phyloP scores from a whole-genome alignment of 2,888 invertebrate genomes.

The Limulus polyphemus region DNA sequence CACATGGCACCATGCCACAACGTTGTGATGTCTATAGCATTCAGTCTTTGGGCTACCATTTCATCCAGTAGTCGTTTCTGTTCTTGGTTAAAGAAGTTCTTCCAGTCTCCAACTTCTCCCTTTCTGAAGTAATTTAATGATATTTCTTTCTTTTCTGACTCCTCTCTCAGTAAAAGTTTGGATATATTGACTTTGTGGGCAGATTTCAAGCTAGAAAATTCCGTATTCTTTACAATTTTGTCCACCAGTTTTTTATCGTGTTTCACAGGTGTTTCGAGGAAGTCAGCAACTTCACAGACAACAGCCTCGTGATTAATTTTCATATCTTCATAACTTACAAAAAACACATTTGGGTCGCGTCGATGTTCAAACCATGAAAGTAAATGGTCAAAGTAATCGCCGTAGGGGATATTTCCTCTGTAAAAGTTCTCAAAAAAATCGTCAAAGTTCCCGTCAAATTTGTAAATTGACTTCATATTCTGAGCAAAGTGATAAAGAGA shows the following conservation, averaged over 20 bases:
- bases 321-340: conserved; percentile 38
- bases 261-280: conserved; percentile 17
- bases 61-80: no score
- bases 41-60: no score
- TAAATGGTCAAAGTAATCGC: conserved; percentile 23
- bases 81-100: no score
- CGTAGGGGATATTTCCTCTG: conserved; percentile 31
- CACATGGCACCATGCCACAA: no score
- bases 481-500: conserved; percentile 36
- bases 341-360: conserved; percentile 32
- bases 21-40: no score
- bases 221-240: not conserved
- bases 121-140: no score
- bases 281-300: conserved; percentile 24
- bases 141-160: no score
- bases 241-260: conserved; percentile 8
- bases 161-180: no score
- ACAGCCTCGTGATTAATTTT: conserved; percentile 27
- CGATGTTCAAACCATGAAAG: conserved; percentile 21
- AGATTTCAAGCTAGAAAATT: no score
- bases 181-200: no score
- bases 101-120: no score
- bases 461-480: not conserved
- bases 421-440: conserved; percentile 37
- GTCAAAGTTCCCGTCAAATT: conserved; percentile 23